Conservation (phyloP, 1,140 invertebrate genomes). For the Drosophila busckii region DNA sequence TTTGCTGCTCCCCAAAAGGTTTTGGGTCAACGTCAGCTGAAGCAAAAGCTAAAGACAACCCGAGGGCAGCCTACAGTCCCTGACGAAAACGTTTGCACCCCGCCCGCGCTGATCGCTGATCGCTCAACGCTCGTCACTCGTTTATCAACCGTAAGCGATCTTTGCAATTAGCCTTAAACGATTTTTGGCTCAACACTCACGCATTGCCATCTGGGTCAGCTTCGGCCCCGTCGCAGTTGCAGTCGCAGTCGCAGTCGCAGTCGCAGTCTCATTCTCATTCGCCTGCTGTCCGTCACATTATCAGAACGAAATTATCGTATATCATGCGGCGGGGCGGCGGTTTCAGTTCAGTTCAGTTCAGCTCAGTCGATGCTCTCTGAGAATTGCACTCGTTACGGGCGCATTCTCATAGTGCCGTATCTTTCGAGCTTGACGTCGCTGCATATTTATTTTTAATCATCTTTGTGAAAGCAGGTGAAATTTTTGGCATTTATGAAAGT, state of each 20-base stretch:
- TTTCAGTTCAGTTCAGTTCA: conserved; percentile 1
- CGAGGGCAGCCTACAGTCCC: conserved; percentile 40
- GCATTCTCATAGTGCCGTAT: neutral
- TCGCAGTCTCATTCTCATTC: neutral
- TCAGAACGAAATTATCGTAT: conserved; percentile 76
- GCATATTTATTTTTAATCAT: conserved; percentile 78
- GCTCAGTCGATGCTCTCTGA: neutral
- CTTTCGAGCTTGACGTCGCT: conserved; percentile 33
- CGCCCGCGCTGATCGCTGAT: neutral
- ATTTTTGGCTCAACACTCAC: conserved; percentile 74
- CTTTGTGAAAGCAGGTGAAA: conserved; percentile 78
- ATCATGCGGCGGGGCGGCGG: conserved; percentile 43
- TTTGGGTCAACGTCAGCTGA: conserved; percentile 73
- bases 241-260: neutral
- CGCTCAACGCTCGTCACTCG: conserved; percentile 11
- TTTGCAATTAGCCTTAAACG: conserved; percentile 77
- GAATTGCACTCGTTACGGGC: conserved; percentile 31
- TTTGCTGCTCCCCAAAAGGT: conserved; percentile 41
- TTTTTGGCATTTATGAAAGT: conserved; percentile 77
- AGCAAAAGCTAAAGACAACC: too few species aligned
- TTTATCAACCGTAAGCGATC: conserved; percentile 71
- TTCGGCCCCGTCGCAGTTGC: neutral
- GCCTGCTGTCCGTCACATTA: conserved; percentile 63
- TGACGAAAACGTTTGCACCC: conserved; percentile 43
- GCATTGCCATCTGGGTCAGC: conserved; percentile 50